These are phyloP conservation scores for Columba guinea DNA, from an alignment of 2,797 vertebrate species.

Conservation along the genomic window DNA sequence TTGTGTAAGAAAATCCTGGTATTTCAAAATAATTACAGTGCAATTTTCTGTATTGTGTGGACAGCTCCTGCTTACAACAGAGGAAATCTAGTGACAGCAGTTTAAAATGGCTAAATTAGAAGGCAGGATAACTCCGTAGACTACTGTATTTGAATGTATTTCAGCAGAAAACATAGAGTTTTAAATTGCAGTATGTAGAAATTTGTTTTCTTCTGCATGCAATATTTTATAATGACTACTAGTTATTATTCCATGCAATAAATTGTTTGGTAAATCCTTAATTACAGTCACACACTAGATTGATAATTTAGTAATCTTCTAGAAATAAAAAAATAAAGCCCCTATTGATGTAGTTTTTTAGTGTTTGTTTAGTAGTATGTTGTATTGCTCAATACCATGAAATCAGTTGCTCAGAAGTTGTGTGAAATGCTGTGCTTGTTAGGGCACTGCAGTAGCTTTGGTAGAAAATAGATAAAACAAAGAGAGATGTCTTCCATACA, in stretches of 20 bases:
- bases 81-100: not conserved
- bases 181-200: not conserved
- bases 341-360: not conserved
- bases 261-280: not conserved
- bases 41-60: not conserved
- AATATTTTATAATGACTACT: not conserved
- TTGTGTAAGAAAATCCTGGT: not conserved
- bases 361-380: not conserved
- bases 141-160: not conserved
- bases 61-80: not conserved
- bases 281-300: not conserved
- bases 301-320: not conserved
- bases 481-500: rapidly evolving
- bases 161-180: not conserved
- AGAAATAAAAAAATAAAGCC: not conserved
- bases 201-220: not conserved
- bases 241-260: not conserved
- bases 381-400: not conserved
- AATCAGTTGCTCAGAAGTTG: not conserved
- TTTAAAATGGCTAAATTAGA: constrained; percentile 2
- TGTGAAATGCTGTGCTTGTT: not conserved
- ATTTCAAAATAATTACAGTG: not conserved
- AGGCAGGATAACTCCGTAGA: not conserved
- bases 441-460: not conserved
- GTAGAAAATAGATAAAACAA: not conserved